These are phyloP conservation scores for Sandelia bainsii DNA, from an alignment of 2,797 vertebrate genomes.

Conservation along the genomic window DNA sequence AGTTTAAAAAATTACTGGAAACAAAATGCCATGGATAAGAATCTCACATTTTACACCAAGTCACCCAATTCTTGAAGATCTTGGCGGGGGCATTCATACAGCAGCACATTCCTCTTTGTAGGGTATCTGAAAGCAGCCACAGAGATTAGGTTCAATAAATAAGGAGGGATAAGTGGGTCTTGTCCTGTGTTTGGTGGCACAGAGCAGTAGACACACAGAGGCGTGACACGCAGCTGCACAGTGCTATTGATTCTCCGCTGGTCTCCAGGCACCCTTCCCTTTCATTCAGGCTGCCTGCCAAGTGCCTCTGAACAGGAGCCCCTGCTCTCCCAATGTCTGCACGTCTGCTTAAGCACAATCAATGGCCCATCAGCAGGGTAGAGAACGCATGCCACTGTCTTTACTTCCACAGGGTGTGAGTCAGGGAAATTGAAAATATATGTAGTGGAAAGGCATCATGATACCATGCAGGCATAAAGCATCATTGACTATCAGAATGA, in stretches of 20 bases:
- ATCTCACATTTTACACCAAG: conserved; percentile 51
- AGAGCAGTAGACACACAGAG: conserved; percentile 76
- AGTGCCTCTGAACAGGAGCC: conserved; percentile 82
- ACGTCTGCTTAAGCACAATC: conserved; percentile 86
- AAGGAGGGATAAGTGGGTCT: conserved; percentile 79
- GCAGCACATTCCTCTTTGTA: conserved; percentile 60
- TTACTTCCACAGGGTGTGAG: conserved; percentile 75
- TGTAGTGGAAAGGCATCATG: conserved; percentile 79
- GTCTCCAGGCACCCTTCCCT: conserved; percentile 81
- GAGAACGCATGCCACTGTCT: conserved; percentile 75
- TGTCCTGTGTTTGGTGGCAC: conserved; percentile 80
- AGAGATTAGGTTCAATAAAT: conserved; percentile 79
- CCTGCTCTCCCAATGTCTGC: conserved; percentile 82
- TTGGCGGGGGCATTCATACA: conserved; percentile 46
- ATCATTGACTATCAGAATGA: conserved; percentile 70
- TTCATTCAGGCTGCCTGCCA: conserved; percentile 83
- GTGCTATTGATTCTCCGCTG: conserved; percentile 83
- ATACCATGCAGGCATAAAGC: conserved; percentile 62
- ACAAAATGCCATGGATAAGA: conserved; percentile 40
- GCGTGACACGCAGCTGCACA: conserved; percentile 83
- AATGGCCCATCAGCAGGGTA: conserved; percentile 81
- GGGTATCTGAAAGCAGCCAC: conserved; percentile 60
- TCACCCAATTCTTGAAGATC: conserved; percentile 41
- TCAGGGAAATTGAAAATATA: conserved; percentile 82
- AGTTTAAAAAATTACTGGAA: conserved; percentile 32